Evolutionary conservation across 2,797 vertebrate genomes (phyloP).

Genomic region (Anomalospiza imberbis): DNA sequence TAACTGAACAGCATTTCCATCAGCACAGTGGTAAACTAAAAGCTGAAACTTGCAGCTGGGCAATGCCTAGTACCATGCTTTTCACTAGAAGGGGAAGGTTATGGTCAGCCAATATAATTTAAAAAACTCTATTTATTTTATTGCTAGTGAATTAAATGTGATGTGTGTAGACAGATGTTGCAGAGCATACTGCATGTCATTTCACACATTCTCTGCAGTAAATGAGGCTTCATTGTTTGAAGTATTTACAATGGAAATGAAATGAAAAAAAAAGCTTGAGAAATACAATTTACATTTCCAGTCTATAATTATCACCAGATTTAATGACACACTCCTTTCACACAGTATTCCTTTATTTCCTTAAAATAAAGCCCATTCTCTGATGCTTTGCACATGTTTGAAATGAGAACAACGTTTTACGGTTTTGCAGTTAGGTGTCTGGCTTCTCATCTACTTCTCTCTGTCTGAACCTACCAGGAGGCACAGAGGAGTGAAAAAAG

Average conservation of each 20-base stretch:
- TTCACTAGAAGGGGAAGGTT: not conserved
- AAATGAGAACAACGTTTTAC: not conserved
- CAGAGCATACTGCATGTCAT: not conserved
- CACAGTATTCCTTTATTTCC: not conserved
- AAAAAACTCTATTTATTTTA: not conserved
- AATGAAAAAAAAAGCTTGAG: constrained; percentile 20
- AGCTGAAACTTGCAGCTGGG: not conserved
- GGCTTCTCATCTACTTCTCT: not conserved
- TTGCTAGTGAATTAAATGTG: not conserved
- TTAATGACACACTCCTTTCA: constrained; percentile 18
- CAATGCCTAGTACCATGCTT: not conserved
- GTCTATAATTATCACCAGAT: not conserved
- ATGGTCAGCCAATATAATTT: not conserved
- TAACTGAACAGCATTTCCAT: not conserved
- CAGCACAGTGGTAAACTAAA: not conserved
- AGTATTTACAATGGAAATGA: constrained; percentile 49
- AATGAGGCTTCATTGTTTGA: constrained; percentile 20
- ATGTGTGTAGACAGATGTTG: constrained; percentile 20
- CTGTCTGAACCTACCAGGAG: not conserved
- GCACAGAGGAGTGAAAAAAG: not conserved
- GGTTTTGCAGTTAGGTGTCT: not conserved
- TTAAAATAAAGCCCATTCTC: constrained; percentile 23
- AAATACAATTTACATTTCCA: constrained; percentile 52
- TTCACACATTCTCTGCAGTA: constrained; percentile 7
- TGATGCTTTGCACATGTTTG: not conserved